A percentile compares a stretch with the other conserved stretches of the same genome.
These are phyloP conservation scores for Apocrypta bakeri DNA, from an alignment of 1,140 invertebrate genomes.

Conservation along the genomic window DNA sequence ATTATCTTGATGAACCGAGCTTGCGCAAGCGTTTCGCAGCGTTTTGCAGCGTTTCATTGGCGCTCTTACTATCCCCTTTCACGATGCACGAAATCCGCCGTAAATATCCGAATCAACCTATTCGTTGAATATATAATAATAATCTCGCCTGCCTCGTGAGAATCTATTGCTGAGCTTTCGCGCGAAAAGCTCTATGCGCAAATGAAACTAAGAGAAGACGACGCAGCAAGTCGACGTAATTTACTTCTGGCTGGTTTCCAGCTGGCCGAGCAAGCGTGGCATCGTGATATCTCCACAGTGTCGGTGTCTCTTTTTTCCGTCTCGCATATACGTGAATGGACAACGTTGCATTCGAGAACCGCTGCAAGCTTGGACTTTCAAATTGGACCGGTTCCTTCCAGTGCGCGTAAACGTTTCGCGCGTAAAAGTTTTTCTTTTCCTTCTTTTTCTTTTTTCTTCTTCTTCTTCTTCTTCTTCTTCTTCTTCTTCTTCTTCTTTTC, in stretches of 20 bases:
- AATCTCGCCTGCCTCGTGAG: background rate
- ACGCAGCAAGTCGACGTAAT: slow-evolving; percentile 56
- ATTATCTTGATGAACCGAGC: background rate
- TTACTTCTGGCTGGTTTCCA: slow-evolving; percentile 58
- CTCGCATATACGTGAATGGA: background rate
- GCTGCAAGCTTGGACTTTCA: background rate
- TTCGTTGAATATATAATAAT: too few relatives aligned
- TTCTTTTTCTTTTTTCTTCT: background rate
- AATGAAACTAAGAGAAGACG: background rate
- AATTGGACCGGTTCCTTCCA: slow-evolving; percentile 15
- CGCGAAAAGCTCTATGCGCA: background rate
- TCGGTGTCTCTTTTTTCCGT: too few relatives aligned
- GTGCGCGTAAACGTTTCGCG: background rate
- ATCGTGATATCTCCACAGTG: background rate
- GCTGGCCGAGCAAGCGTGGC: slow-evolving; percentile 40
- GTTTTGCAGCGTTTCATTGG: background rate
- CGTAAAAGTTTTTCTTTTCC: too few relatives aligned
- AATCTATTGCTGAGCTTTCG: background rate
- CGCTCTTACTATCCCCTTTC: too few relatives aligned
- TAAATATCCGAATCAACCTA: background rate
- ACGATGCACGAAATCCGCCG: background rate
- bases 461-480: background rate
- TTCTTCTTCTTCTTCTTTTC: background rate
- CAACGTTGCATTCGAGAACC: background rate
- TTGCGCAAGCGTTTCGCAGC: background rate